phyloP scores from a whole-genome alignment of 2,113 vertebrate genomes.

The Agelaius tricolor region DNA sequence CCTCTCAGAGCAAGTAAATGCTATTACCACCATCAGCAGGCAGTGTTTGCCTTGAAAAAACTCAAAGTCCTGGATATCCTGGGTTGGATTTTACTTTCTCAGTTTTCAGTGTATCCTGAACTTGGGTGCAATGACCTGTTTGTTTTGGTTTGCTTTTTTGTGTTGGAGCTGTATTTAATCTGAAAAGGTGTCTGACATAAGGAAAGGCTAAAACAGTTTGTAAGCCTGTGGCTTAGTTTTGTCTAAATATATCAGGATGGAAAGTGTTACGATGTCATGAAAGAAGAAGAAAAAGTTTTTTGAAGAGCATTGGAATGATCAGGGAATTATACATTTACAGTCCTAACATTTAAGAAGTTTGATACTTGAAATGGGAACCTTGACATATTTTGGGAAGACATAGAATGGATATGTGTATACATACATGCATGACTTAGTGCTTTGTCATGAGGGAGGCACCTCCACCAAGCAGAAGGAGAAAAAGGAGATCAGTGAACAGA shows the following conservation, averaged over 20 bases:
- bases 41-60: neutral
- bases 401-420: neutral
- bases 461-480: neutral
- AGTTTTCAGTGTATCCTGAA: neutral
- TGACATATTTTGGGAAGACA: neutral
- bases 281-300: neutral
- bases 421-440: neutral
- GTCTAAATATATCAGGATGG: neutral
- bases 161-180: neutral
- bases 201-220: neutral
- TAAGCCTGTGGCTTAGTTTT: neutral
- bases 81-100: neutral
- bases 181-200: neutral
- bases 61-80: neutral
- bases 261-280: neutral
- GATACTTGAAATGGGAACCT: neutral
- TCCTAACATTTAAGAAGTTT: neutral
- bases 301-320: neutral
- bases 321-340: neutral
- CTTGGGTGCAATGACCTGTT: neutral
- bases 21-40: neutral
- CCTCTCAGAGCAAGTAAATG: neutral
- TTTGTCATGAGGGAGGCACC: neutral
- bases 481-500: neutral
- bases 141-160: neutral